A percentile compares a stretch with the other conserved stretches of the same genome.
Conservation (phyloP, 2,888 invertebrate genomes). For the Disparrhopalites patrizii region DNA sequence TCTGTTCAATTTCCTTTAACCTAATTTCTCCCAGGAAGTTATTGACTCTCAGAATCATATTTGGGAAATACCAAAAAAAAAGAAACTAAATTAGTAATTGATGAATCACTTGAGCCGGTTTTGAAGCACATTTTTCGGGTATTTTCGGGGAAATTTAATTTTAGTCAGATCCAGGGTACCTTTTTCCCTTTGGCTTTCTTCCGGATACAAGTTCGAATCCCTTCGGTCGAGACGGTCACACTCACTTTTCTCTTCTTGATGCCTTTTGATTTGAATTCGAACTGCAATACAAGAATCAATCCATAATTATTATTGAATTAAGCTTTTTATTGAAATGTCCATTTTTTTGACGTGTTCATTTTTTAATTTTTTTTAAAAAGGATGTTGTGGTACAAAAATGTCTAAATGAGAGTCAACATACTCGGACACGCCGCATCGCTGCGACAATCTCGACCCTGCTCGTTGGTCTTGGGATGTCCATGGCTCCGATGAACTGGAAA, state of each 20-base stretch:
- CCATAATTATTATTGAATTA: not conserved
- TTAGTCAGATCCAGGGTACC: conserved; percentile 31
- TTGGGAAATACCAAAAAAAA: not conserved
- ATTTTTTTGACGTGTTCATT: not conserved
- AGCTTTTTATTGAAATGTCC: not conserved
- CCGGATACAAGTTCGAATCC: conserved; percentile 81
- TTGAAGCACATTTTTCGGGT: not conserved
- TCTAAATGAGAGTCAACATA: conserved; percentile 57
- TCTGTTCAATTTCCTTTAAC: no score
- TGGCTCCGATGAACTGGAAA: conserved; percentile 94
- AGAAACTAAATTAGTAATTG: not conserved
- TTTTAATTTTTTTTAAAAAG: not conserved
- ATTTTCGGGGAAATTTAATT: not conserved
- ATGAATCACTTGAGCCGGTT: no score
- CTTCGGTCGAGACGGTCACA: conserved; percentile 90
- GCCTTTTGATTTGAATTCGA: conserved; percentile 97
- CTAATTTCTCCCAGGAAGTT: no score
- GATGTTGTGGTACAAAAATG: conserved; percentile 5
- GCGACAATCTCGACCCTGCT: conserved; percentile 98
- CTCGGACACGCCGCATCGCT: conserved; percentile 96
- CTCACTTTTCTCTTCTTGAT: conserved; percentile 97
- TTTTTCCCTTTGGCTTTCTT: conserved; percentile 65
- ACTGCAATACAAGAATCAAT: conserved; percentile 60
- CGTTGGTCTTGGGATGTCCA: conserved; percentile 94
- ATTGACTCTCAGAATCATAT: no score